Evolutionary conservation across 2,797 vertebrate genomes (phyloP).

Genomic region (Anguilla obscura): DNA sequence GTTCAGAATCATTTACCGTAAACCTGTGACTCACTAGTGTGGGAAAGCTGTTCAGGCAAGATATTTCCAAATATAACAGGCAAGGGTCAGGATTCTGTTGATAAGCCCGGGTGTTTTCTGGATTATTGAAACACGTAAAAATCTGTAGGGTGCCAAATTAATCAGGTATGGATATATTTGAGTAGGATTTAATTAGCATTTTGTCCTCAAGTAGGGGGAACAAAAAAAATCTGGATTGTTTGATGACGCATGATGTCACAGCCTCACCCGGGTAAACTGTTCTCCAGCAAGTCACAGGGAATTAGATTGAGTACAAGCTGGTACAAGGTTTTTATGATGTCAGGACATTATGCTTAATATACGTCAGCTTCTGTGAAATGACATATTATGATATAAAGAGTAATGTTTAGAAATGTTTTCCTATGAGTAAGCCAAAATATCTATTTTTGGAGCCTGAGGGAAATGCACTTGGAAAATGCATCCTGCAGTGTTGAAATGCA

Average conservation of each 20-base stretch:
- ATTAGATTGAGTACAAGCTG: not conserved
- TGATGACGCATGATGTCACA: not conserved
- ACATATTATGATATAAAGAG: not conserved
- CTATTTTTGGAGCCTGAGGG: not conserved
- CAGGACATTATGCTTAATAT: not conserved
- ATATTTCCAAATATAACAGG: not conserved
- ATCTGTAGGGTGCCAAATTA: not conserved
- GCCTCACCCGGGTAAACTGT: not conserved
- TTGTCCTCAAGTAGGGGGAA: not conserved
- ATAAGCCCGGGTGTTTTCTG: not conserved
- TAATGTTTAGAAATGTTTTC: not conserved
- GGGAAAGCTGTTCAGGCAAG: not conserved
- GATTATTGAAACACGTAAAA: not conserved
- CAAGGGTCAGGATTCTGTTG: not conserved
- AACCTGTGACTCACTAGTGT: conserved; percentile 3
- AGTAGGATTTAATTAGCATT: not conserved
- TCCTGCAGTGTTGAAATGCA: not conserved
- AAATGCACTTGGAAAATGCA: not conserved
- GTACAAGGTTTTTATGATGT: not conserved
- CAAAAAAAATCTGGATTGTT: not conserved
- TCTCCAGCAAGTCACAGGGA: not conserved
- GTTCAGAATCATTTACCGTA: not conserved
- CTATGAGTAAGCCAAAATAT: not conserved
- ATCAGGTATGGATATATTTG: not conserved
- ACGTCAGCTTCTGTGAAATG: not conserved